Conservation (phyloP, 2,113 vertebrate species). For the Choloepus hoffmanni region DNA sequence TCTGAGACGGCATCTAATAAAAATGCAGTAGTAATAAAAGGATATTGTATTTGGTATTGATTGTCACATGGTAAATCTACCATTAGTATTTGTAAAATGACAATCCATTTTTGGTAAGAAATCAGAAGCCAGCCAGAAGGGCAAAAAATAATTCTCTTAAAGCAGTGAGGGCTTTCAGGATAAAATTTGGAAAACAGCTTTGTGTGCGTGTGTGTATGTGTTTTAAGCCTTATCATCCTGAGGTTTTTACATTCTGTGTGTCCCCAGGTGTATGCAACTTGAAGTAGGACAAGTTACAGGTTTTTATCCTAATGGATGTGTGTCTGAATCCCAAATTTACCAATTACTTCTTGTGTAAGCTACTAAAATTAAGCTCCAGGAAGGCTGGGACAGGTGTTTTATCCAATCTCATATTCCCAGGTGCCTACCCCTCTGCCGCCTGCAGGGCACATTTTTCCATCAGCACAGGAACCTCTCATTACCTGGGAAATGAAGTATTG, state of each 20-base stretch:
- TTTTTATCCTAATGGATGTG: slow-evolving; percentile 13
- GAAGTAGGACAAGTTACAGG: background rate
- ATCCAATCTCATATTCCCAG: background rate
- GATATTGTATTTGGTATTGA: background rate
- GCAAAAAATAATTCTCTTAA: background rate
- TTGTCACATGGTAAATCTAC: background rate
- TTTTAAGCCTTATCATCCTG: background rate
- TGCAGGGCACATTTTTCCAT: background rate
- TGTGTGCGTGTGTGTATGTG: background rate
- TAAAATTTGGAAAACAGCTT: slow-evolving; percentile 4
- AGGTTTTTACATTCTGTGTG: background rate
- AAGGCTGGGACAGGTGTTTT: slow-evolving; percentile 28
- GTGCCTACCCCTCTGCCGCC: background rate
- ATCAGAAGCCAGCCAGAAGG: background rate
- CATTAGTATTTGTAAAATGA: slow-evolving; percentile 31
- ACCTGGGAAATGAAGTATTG: background rate
- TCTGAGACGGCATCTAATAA: background rate
- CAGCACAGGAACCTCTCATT: background rate
- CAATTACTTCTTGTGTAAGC: background rate
- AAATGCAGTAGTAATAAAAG: background rate
- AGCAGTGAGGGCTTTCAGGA: background rate
- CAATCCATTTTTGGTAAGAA: background rate
- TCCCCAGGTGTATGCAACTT: background rate
- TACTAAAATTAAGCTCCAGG: background rate
- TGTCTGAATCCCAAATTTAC: slow-evolving; percentile 58